Percentiles rank a stretch among this genome's conserved stretches.
Evolutionary conservation across 2,797 vertebrate species (phyloP).

Genomic region (Loris lydekkerianus): DNA sequence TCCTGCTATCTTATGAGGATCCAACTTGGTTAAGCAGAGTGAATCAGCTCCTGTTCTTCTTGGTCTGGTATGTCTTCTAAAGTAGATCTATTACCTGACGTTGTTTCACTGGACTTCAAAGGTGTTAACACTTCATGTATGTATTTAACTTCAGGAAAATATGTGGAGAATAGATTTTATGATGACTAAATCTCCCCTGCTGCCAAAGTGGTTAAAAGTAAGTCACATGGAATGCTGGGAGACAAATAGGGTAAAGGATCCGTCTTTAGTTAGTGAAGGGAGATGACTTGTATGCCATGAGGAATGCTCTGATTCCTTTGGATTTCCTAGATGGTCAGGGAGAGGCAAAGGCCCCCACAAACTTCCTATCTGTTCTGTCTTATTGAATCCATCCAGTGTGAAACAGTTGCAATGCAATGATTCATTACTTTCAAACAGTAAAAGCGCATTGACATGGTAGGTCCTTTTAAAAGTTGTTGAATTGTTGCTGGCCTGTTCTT

Average conservation of each 20-base stretch:
- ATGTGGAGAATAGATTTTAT: background rate
- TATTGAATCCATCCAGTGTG: background rate
- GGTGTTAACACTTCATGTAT: background rate
- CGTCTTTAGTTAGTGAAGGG: accelerated
- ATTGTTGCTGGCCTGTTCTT: background rate
- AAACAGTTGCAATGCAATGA: background rate
- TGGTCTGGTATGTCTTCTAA: background rate
- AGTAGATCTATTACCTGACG: background rate
- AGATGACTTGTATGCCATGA: accelerated
- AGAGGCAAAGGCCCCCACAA: background rate
- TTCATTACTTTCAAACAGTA: background rate
- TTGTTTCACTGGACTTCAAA: background rate
- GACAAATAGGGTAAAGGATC: background rate
- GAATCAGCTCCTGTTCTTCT: background rate
- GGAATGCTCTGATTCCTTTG: background rate
- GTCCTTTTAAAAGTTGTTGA: background rate
- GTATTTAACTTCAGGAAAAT: background rate
- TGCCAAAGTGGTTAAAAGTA: background rate
- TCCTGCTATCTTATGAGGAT: background rate
- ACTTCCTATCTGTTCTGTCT: background rate
- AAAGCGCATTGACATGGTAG: background rate
- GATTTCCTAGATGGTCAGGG: background rate
- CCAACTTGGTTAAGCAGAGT: background rate
- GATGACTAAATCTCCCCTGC: background rate
- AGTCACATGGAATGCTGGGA: background rate